Evolutionary conservation across 2,113 vertebrate species (phyloP).

Genomic region (Alligator mississippiensis): DNA sequence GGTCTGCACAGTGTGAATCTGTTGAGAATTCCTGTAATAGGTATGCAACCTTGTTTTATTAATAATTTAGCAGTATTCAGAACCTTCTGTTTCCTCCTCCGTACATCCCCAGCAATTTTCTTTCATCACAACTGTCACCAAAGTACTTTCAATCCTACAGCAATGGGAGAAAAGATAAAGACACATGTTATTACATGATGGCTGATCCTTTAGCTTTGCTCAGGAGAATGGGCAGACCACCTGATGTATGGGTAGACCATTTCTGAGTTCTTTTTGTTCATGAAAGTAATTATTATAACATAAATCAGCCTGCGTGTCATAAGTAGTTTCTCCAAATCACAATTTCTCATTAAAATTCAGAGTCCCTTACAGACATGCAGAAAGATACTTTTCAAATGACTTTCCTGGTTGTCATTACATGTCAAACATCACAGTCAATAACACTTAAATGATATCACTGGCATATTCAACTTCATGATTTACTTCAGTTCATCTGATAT

Average conservation of each 20-base stretch:
- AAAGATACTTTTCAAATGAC: background rate
- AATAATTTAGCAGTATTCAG: background rate
- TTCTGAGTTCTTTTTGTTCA: slow-evolving; percentile 13
- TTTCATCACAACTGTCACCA: background rate
- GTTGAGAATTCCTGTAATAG: background rate
- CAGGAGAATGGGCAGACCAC: background rate
- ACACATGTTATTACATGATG: background rate
- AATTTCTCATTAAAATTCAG: background rate
- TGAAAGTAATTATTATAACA: background rate
- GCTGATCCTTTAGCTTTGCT: background rate
- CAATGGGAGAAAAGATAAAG: background rate
- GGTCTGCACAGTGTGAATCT: background rate
- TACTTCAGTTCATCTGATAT: slow-evolving; percentile 14
- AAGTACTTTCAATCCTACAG: slow-evolving; percentile 2
- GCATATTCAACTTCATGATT: background rate
- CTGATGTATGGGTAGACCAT: background rate
- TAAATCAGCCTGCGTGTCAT: background rate
- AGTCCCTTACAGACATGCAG: slow-evolving; percentile 19
- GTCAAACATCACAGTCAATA: background rate
- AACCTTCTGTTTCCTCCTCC: background rate
- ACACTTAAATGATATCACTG: background rate
- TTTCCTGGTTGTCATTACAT: slow-evolving; percentile 1
- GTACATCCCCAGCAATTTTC: background rate
- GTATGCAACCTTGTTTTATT: slow-evolving; percentile 8
- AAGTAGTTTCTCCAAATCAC: background rate